Evolutionary conservation across 2,797 vertebrate species (phyloP), one percentile per base, ranked within the genome.

Genomic region (Megaceryle alcyon): DNA sequence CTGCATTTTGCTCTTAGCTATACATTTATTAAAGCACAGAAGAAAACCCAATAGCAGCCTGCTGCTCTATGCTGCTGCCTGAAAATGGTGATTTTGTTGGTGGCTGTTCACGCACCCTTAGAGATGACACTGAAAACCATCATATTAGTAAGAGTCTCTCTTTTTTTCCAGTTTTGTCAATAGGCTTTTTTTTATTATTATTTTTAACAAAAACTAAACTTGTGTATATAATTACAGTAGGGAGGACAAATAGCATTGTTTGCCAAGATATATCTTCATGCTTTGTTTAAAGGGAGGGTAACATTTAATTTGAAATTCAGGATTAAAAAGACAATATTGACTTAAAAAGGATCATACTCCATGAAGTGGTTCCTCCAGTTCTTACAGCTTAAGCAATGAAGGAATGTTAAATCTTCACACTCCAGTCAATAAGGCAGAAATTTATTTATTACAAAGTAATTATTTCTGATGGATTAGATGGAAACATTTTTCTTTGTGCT

Each of bases 1-100:
- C 61, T 87, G 78, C 17, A 6, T 75, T 90, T 88, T 91, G 75
- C 87, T 97, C 60, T 73, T 63, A 95, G 82, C 66, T 77, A 49
- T 77, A 44, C 33, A 71, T 96, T 82, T 94, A 69, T 88, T 80
- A 89, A 96, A 78, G 73, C 81, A 60, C 28, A 37, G 71, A 33
- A 57, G 44, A 93, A 46, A 93, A 63, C 4, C 31, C 35, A 11
- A 4, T 2, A 88, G 75, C 7, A 77, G 64, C 28, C 82, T 90
- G 91, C 90, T 86, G 80, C 91, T 64, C 54, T 68, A 2, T 57
- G 64, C 79, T 88, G 69, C 72, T 71, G 43, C 70, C 28, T 48
- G 41, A n/a, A 90, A 78, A 83, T 4, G 22, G 8, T 14, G 48
- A 25, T 31, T 82, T 39, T 65, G 12, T 8, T 68, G 39, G 35